phyloP scores from a whole-genome alignment of 2,797 vertebrate genomes.

The Muscicapa comitata region DNA sequence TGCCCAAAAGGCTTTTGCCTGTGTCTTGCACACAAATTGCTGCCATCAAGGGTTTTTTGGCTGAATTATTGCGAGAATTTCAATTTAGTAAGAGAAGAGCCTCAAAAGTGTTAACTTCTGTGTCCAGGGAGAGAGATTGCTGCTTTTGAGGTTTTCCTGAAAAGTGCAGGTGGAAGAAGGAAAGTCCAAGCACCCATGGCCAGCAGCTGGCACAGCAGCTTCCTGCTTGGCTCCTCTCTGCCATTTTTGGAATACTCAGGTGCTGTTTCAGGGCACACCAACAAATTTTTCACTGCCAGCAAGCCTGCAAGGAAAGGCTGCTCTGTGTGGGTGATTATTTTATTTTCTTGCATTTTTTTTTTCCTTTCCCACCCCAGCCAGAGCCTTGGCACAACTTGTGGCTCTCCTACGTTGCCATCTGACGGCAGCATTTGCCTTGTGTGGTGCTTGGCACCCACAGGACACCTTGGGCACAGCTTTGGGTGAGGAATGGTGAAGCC shows the following conservation, averaged over 20 bases:
- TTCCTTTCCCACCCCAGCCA: background rate
- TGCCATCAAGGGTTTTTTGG: background rate
- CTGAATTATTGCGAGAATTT: background rate
- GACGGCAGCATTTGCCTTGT: background rate
- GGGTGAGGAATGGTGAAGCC: background rate
- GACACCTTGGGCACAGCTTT: rapidly evolving
- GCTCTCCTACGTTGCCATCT: slow-evolving; percentile 34
- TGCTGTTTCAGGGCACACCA: background rate
- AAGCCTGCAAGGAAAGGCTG: background rate
- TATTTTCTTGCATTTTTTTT: background rate
- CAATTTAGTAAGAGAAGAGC: background rate
- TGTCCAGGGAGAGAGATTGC: background rate
- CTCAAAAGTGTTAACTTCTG: background rate
- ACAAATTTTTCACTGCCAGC: background rate
- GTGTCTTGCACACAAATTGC: background rate
- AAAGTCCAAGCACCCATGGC: rapidly evolving
- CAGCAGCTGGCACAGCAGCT: background rate
- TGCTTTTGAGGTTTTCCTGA: background rate
- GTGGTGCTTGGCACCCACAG: background rate
- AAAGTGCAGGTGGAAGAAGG: background rate
- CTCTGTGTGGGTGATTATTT: background rate
- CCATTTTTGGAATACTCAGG: background rate
- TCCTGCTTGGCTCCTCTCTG: background rate
- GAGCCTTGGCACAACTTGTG: slow-evolving; percentile 6
- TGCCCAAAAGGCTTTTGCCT: background rate